Conservation (phyloP, 2,113 vertebrate species). For the Hemicordylus capensis region DNA sequence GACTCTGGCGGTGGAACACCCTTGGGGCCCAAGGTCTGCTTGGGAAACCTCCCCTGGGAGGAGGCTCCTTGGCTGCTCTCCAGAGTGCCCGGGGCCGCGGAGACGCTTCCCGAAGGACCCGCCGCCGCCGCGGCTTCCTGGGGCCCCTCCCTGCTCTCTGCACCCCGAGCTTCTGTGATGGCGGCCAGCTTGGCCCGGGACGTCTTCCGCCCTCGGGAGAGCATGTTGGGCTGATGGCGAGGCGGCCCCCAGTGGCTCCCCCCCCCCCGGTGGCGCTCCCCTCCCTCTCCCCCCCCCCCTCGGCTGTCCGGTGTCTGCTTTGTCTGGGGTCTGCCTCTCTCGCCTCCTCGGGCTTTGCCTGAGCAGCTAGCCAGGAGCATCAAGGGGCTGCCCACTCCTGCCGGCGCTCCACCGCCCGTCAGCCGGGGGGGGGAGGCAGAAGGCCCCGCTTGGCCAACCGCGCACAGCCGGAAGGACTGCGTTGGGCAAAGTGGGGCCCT, state of each 20-base stretch:
- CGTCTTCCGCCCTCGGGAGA: constrained; percentile 23
- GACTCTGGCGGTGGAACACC: constrained; percentile 49
- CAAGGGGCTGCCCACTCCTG: constrained; percentile 93
- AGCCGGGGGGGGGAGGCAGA: constrained; percentile 66
- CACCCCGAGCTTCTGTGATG: constrained; percentile 5
- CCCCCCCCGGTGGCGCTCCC: too few relatives aligned
- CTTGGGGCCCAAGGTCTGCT: too few relatives aligned
- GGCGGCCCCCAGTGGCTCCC: constrained; percentile 13
- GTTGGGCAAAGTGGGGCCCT: too few relatives aligned
- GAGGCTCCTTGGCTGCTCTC: neutral
- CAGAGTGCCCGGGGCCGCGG: neutral
- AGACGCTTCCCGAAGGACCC: neutral
- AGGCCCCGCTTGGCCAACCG: neutral
- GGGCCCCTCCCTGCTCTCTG: too few relatives aligned
- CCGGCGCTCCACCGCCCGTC: constrained; percentile 90
- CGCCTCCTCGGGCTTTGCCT: constrained; percentile 91
- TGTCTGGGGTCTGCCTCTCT: constrained; percentile 47
- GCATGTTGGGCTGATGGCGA: constrained; percentile 53
- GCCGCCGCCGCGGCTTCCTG: too few relatives aligned
- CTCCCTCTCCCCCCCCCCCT: too few relatives aligned
- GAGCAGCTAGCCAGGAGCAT: constrained; percentile 96
- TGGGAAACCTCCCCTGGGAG: too few relatives aligned
- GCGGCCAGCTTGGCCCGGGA: constrained; percentile 51
- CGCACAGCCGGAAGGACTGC: neutral
- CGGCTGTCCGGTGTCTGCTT: too few relatives aligned